Conservation (phyloP, 2,113 vertebrate genomes). For the Trichechus manatus region DNA sequence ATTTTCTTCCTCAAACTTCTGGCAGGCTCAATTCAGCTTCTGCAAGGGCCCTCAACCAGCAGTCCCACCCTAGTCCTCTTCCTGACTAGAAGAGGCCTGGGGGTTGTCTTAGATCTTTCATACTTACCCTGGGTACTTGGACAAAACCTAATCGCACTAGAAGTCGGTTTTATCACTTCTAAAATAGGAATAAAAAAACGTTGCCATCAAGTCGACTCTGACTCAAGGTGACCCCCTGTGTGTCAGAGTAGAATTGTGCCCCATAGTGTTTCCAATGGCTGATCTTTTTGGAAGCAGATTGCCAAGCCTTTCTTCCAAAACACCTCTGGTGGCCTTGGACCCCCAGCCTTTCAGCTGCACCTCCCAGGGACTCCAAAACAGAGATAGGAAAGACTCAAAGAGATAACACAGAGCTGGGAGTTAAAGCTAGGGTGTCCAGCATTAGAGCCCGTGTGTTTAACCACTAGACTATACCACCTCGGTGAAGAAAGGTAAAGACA, state of each 20-base stretch:
- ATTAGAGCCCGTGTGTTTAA: not conserved
- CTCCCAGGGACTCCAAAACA: not conserved
- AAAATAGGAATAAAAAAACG: not conserved
- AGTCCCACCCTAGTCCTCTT: not conserved
- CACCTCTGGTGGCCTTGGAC: not conserved
- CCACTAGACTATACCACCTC: no score
- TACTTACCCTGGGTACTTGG: not conserved
- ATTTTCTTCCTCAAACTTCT: conserved; percentile 28
- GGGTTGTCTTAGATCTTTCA: conserved; percentile 7
- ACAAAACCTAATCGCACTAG: not conserved
- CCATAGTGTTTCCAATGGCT: not conserved
- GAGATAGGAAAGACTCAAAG: not conserved
- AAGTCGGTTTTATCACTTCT: not conserved
- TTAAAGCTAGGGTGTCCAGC: not conserved
- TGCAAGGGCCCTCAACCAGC: not conserved
- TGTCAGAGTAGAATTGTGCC: not conserved
- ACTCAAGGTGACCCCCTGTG: not conserved
- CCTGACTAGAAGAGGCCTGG: not conserved
- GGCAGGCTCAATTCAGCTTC: not conserved
- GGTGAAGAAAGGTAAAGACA: not conserved
- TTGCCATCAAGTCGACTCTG: not conserved
- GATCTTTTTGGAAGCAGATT: not conserved
- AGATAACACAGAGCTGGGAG: not conserved
- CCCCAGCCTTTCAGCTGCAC: not conserved
- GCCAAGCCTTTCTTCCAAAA: not conserved